Conservation (phyloP, 2,888 invertebrate genomes). For the Didymodactylos carnosus region DNA sequence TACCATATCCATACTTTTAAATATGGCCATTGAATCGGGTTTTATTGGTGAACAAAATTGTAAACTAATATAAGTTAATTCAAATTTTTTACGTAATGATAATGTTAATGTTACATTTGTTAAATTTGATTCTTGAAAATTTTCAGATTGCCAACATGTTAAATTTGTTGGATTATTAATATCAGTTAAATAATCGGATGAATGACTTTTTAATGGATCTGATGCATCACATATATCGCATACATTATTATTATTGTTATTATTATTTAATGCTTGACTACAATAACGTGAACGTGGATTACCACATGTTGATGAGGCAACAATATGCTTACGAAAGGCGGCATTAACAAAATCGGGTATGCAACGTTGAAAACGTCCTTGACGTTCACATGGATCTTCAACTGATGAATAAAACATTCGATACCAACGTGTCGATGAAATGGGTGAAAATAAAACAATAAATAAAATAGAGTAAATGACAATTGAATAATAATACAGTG, state of each 20-base stretch:
- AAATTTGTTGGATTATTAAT: conserved; percentile 3
- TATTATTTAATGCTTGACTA: too few relatives aligned
- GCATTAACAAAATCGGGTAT: conserved; percentile 13
- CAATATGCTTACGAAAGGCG: background rate
- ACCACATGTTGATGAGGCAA: conserved; percentile 13
- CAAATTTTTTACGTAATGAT: conserved; percentile 81
- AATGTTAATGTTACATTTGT: conserved; percentile 72
- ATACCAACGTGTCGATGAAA: background rate
- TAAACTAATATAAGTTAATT: conserved; percentile 83
- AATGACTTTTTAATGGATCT: background rate
- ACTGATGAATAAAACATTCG: background rate
- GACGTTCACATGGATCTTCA: conserved; percentile 11
- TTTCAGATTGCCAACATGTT: conserved; percentile 13
- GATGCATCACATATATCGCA: conserved; percentile 7
- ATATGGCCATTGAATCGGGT: conserved; percentile 88
- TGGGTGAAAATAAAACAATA: too few relatives aligned
- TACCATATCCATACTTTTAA: conserved; percentile 63
- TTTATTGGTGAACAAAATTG: conserved; percentile 36
- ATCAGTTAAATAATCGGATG: conserved; percentile 1
- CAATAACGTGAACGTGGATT: conserved; percentile 6
- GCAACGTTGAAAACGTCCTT: conserved; percentile 5
- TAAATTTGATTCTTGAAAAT: conserved; percentile 18
- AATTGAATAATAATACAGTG: too few relatives aligned
- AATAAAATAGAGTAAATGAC: too few relatives aligned
- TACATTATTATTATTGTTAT: background rate